phyloP scores from a whole-genome alignment of 2,797 vertebrate species.

The Cercopithecus diana region DNA sequence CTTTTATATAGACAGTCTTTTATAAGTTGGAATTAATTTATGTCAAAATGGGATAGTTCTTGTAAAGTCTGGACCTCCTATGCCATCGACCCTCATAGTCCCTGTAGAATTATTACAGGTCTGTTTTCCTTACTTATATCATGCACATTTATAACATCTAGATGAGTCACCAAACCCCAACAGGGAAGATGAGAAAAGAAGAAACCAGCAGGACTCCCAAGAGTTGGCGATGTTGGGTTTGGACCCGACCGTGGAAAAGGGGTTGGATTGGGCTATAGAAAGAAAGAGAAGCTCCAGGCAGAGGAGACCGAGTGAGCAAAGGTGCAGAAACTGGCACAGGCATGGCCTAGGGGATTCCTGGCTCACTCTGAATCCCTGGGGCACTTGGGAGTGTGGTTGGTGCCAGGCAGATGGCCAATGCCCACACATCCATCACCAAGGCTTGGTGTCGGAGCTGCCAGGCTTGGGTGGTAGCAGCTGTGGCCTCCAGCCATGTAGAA shows the following conservation, averaged over 20 bases:
- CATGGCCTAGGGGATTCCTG: background rate
- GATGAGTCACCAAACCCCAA: background rate
- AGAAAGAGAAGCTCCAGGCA: too few relatives aligned
- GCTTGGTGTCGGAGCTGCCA: rapidly evolving
- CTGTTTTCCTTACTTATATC: background rate
- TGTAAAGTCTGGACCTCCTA: background rate
- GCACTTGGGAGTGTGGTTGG: background rate
- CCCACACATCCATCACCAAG: background rate
- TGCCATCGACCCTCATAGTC: background rate
- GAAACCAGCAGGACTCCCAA: background rate
- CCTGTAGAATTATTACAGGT: background rate
- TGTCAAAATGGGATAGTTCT: background rate
- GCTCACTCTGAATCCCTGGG: background rate
- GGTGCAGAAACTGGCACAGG: rapidly evolving
- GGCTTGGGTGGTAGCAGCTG: rapidly evolving
- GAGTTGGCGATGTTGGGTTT: rapidly evolving
- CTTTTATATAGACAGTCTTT: background rate
- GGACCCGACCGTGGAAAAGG: rapidly evolving
- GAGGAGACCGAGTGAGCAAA: background rate
- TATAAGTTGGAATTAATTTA: background rate
- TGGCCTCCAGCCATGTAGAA: background rate
- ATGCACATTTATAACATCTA: background rate
- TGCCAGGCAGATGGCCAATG: too few relatives aligned
- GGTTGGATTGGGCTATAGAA: background rate
- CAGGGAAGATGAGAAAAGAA: background rate